A percentile compares a stretch with the other conserved stretches of the same genome.
These are phyloP conservation scores for Drosophila nigromelanica DNA, from an alignment of 1,140 invertebrate genomes.

Conservation along the genomic window DNA sequence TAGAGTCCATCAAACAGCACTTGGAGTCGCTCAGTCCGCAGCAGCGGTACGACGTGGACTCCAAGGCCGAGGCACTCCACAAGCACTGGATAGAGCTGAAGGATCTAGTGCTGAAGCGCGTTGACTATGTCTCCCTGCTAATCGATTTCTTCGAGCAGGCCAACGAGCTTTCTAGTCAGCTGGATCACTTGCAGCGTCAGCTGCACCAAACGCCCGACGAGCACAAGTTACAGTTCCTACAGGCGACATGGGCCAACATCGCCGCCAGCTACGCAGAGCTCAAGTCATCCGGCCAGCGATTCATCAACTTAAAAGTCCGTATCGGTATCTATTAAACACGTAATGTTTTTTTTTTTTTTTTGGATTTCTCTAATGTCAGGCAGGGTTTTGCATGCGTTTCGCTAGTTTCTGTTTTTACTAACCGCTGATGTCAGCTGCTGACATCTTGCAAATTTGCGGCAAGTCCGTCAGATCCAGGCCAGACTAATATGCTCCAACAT, in stretches of 20 bases:
- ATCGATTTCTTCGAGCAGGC: constrained; percentile 90
- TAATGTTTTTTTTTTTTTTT: constrained; percentile 14
- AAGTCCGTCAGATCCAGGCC: constrained; percentile 38
- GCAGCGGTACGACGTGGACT: constrained; percentile 87
- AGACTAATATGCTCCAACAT: constrained; percentile 30
- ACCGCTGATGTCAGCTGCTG: constrained; percentile 61
- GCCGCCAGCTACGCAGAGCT: constrained; percentile 87
- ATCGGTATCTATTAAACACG: constrained; percentile 28
- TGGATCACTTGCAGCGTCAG: constrained; percentile 88
- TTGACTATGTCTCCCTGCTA: constrained; percentile 87
- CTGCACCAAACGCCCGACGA: constrained; percentile 85
- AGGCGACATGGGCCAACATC: constrained; percentile 87
- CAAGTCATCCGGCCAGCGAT: constrained; percentile 87
- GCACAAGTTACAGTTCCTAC: constrained; percentile 85
- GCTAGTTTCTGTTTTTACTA: constrained; percentile 59
- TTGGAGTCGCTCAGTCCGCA: constrained; percentile 88
- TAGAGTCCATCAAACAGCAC: constrained; percentile 87
- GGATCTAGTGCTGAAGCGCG: constrained; percentile 87
- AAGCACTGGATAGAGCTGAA: constrained; percentile 88
- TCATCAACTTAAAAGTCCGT: constrained; percentile 86
- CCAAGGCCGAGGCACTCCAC: constrained; percentile 87
- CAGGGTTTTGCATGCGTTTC: constrained; percentile 45
- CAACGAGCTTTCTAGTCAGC: constrained; percentile 87
- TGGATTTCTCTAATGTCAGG: constrained; percentile 69
- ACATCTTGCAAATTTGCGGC: constrained; percentile 66